Conservation (phyloP, 2,113 vertebrate species). For the Lanius ludovicianus region DNA sequence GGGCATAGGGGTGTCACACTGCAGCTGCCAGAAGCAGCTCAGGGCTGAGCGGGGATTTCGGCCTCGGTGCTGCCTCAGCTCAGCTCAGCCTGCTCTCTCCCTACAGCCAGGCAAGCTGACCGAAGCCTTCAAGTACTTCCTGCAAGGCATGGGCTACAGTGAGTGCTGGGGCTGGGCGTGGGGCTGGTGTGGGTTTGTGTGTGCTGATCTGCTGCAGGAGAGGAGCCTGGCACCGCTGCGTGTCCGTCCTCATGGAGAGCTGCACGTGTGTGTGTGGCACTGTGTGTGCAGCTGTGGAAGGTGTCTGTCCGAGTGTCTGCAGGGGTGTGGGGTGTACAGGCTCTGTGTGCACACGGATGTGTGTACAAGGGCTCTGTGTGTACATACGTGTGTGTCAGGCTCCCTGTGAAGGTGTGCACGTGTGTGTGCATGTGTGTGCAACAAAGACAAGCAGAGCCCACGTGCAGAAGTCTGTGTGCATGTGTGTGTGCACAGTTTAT, state of each 20-base stretch:
- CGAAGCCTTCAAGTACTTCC: conserved; percentile 98
- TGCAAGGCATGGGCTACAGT: conserved; percentile 99
- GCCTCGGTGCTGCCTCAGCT: not conserved
- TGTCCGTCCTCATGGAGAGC: not conserved
- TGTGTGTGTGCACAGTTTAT: not conserved
- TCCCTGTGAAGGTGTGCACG: not conserved
- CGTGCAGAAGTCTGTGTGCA: not conserved
- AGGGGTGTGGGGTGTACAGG: not conserved
- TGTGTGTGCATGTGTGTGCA: not conserved
- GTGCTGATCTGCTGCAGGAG: not conserved
- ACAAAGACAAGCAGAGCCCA: not conserved
- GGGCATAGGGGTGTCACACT: fast-evolving
- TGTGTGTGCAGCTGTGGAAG: not conserved
- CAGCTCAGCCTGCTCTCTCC: not conserved
- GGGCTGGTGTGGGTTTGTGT: fast-evolving
- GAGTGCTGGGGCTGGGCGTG: conserved; percentile 65
- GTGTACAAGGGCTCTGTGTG: not conserved
- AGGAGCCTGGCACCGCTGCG: not conserved
- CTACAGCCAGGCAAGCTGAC: conserved; percentile 92
- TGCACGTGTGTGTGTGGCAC: fast-evolving
- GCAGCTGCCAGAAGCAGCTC: not conserved
- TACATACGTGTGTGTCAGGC: fast-evolving
- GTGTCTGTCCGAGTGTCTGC: fast-evolving
- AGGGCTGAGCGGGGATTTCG: fast-evolving
- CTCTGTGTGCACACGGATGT: not conserved